These are phyloP conservation scores for Drosophila kanekoi DNA, from an alignment of 2,888 invertebrate genomes.

Conservation along the genomic window DNA sequence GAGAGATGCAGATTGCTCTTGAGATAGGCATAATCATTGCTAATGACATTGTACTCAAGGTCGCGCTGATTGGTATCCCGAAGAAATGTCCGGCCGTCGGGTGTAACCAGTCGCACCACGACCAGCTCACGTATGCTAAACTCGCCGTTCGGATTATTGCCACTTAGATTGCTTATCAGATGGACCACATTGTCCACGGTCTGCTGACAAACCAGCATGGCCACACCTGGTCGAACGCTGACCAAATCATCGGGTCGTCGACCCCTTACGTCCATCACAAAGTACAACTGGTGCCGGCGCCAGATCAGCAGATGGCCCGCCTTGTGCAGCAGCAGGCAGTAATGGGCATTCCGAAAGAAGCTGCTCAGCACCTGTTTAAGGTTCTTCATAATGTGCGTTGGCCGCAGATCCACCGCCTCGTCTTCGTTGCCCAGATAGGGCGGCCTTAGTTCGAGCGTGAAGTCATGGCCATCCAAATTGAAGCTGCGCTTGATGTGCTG, in stretches of 20 bases:
- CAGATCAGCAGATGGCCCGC: slow-evolving; percentile 78
- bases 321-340: slow-evolving; percentile 69
- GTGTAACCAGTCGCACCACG: slow-evolving; percentile 71
- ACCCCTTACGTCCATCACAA: slow-evolving; percentile 80
- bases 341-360: slow-evolving; percentile 74
- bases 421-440: slow-evolving; percentile 22
- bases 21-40: slow-evolving; percentile 79
- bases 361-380: slow-evolving; percentile 42
- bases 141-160: slow-evolving; percentile 41
- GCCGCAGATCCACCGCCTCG: slow-evolving; percentile 12
- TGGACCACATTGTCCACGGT: slow-evolving; percentile 72
- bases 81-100: slow-evolving; percentile 66
- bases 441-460: slow-evolving; percentile 73
- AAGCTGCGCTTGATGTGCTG: slow-evolving; percentile 69
- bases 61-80: slow-evolving; percentile 58
- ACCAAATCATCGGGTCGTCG: slow-evolving; percentile 56
- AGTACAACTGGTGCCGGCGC: slow-evolving; percentile 73
- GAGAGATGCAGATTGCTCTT: slow-evolving; percentile 75
- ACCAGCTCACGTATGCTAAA: slow-evolving; percentile 77
- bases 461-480: slow-evolving; percentile 68
- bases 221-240: slow-evolving; percentile 53
- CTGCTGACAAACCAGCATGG: slow-evolving; percentile 74
- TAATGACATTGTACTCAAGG: slow-evolving; percentile 73
- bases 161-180: slow-evolving; percentile 67
- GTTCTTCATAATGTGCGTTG: slow-evolving; percentile 44